These are phyloP conservation scores for Manis pentadactyla DNA, from an alignment of 2,797 vertebrate genomes.

Conservation along the genomic window DNA sequence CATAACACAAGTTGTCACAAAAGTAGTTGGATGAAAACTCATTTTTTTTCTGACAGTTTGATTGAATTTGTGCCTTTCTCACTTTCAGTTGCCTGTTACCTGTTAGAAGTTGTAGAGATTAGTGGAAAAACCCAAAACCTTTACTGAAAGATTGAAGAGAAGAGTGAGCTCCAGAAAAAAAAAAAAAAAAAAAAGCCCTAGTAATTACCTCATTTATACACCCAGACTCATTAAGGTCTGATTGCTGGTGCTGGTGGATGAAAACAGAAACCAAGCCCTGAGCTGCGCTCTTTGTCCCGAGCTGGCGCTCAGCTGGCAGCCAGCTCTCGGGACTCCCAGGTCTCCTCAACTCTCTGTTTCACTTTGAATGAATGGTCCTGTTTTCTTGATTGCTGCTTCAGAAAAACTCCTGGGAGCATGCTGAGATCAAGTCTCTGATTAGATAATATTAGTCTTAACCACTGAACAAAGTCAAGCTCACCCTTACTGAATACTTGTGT, in stretches of 20 bases:
- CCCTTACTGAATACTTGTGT: slow-evolving; percentile 55
- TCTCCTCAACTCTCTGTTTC: slow-evolving; percentile 33
- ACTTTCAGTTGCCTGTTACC: background rate
- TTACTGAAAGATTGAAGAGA: slow-evolving; percentile 51
- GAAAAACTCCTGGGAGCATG: slow-evolving; percentile 60
- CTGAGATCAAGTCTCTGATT: slow-evolving; percentile 39
- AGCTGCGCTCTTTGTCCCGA: slow-evolving; percentile 28
- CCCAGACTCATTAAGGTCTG: slow-evolving; percentile 37
- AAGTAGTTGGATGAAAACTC: background rate
- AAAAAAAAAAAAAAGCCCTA: background rate
- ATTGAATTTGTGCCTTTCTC: background rate
- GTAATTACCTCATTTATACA: slow-evolving; percentile 3
- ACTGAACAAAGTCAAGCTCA: slow-evolving; percentile 61
- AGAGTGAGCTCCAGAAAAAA: background rate
- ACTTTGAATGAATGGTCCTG: slow-evolving; percentile 55
- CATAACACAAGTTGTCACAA: background rate
- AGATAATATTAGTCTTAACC: slow-evolving; percentile 40
- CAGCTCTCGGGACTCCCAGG: background rate
- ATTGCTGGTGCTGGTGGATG: background rate
- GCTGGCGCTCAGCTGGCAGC: background rate
- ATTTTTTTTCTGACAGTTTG: background rate
- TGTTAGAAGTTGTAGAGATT: slow-evolving; percentile 4
- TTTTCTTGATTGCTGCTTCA: slow-evolving; percentile 39
- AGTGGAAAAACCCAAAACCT: slow-evolving; percentile 28
- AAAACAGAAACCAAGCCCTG: slow-evolving; percentile 40